These are phyloP conservation scores for Cotesia glomerata DNA, from an alignment of 1,140 invertebrate genomes.

Conservation along the genomic window DNA sequence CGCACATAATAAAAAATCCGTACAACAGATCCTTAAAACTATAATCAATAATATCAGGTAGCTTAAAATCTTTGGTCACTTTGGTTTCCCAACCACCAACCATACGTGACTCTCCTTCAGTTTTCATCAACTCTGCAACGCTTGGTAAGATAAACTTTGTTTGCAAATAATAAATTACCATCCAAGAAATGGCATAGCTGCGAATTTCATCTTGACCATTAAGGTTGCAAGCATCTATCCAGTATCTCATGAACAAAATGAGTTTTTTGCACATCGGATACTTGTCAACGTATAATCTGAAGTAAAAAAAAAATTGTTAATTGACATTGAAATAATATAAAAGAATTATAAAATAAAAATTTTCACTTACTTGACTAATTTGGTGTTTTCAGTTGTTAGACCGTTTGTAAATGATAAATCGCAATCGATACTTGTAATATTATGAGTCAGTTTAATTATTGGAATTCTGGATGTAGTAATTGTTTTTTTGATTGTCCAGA, in stretches of 20 bases:
- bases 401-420: conserved; percentile 68
- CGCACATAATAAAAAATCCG: conserved; percentile 63
- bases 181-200: conserved; percentile 45
- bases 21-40: conserved; percentile 50
- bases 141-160: conserved; percentile 43
- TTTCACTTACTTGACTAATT: conserved; percentile 55
- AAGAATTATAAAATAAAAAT: not conserved
- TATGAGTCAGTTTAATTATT: conserved; percentile 65
- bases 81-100: conserved; percentile 40
- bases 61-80: conserved; percentile 13
- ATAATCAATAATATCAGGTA: not conserved
- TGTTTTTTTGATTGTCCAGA: conserved; percentile 38
- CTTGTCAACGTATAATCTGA: conserved; percentile 51
- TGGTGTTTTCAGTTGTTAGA: conserved; percentile 65
- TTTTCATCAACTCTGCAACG: conserved; percentile 39
- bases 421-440: conserved; percentile 57
- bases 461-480: conserved; percentile 56
- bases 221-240: conserved; percentile 49
- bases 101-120: conserved; percentile 30
- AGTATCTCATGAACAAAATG: conserved; percentile 63
- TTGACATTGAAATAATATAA: not conserved
- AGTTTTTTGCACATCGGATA: conserved; percentile 50
- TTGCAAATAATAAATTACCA: conserved; percentile 51
- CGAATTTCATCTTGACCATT: conserved; percentile 35
- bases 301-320: conserved; percentile 37